phyloP scores from a whole-genome alignment of 2,797 vertebrate species.

The Hippopotamyrus pictus region DNA sequence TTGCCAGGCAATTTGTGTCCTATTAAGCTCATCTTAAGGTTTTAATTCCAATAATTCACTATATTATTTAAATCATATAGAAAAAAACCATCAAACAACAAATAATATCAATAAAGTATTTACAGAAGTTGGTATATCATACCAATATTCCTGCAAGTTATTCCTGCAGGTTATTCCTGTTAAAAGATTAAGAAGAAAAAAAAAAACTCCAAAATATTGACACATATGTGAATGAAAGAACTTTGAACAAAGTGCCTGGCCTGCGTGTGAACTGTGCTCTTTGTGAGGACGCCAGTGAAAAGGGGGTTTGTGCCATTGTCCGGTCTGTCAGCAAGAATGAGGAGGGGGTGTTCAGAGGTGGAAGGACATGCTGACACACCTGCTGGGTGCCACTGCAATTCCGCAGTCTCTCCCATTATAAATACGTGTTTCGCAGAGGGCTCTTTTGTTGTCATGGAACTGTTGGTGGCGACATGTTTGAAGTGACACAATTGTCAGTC shows the following conservation, averaged over 20 bases:
- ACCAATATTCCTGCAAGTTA: slow-evolving; percentile 5
- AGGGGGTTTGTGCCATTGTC: slow-evolving; percentile 77
- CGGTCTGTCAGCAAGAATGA: slow-evolving; percentile 82
- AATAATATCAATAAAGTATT: neutral
- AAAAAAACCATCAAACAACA: neutral
- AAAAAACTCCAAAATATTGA: slow-evolving; percentile 18
- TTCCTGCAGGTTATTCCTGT: neutral
- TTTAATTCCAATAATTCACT: neutral
- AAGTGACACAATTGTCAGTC: slow-evolving; percentile 86
- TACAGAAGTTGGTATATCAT: slow-evolving; percentile 5
- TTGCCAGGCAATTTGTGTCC: neutral
- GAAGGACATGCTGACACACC: slow-evolving; percentile 82
- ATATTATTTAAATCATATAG: neutral
- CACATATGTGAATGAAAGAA: slow-evolving; percentile 50
- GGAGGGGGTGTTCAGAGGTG: slow-evolving; percentile 80
- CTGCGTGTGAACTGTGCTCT: slow-evolving; percentile 60
- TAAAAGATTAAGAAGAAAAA: neutral
- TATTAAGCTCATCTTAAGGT: neutral
- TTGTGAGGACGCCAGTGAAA: slow-evolving; percentile 65
- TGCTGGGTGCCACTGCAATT: slow-evolving; percentile 82
- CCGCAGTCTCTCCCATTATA: slow-evolving; percentile 70
- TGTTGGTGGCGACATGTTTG: slow-evolving; percentile 80
- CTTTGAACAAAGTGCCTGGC: slow-evolving; percentile 40
- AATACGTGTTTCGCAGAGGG: slow-evolving; percentile 70
- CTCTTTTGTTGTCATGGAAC: slow-evolving; percentile 75